These are phyloP conservation scores for Columba livia DNA, from an alignment of 2,113 vertebrate genomes.

Conservation along the genomic window DNA sequence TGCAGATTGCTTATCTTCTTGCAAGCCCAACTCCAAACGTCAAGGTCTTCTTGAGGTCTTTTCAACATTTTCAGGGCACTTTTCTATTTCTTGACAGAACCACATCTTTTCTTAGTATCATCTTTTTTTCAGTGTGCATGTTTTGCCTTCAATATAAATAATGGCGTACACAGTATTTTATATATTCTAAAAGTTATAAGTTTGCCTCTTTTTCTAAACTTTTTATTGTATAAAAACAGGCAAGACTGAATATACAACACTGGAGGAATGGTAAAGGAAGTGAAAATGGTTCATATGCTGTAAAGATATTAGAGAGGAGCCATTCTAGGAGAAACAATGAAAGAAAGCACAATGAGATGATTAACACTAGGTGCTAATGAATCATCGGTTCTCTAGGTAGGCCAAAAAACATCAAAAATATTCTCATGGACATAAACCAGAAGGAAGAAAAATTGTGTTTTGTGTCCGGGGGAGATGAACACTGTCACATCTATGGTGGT, in stretches of 20 bases:
- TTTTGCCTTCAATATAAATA: neutral
- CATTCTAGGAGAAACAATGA: neutral
- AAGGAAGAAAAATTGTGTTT: neutral
- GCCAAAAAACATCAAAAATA: neutral
- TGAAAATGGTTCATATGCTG: neutral
- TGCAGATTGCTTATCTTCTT: conserved; percentile 60
- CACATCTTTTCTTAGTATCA: neutral
- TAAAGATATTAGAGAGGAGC: neutral
- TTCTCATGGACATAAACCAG: neutral
- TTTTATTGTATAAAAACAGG: neutral
- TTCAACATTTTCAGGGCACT: neutral
- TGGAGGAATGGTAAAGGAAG: neutral
- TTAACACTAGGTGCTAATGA: neutral
- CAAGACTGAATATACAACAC: neutral
- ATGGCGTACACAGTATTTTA: neutral
- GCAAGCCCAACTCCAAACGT: conserved; percentile 14
- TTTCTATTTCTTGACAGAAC: neutral
- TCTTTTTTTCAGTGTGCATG: neutral
- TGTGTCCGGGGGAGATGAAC: neutral
- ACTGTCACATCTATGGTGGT: neutral
- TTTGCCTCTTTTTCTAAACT: neutral
- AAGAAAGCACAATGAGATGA: neutral
- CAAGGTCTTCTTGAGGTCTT: conserved; percentile 61
- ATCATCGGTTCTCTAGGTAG: neutral
- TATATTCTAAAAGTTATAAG: neutral